Base-by-base conservation (phyloP, 2,113 vertebrate species). In the Chelonoidis abingdonii region DNA sequence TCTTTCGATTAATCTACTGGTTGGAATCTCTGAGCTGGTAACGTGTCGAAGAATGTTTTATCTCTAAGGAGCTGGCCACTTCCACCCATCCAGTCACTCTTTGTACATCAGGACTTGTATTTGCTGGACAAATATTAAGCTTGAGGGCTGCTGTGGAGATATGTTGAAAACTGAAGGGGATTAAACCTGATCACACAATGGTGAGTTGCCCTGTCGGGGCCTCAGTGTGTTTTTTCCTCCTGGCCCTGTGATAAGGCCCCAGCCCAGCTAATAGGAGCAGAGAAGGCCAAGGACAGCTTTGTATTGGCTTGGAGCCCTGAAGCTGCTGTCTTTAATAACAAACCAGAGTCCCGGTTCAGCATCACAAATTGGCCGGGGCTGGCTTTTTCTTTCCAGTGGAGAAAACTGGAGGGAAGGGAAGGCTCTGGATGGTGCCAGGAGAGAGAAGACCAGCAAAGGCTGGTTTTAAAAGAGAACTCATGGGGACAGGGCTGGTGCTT, bases 101-200 rank as follows among this genome's bases (percentile, higher is more conserved):
- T 93, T 78, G n/a, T 81, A 44, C 52, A 35, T 38, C 47, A 57
- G 56, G 84, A 47, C 86, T 94, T 92, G 52, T 69, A 41, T 96
- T 97, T 94, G 87, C 84, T 93, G 91, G 87, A 65, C 35, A 94
- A 92, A 93, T 94, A 88, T 54, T 91, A 56, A 56, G n/a, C 90
- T 91, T 89, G 56, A 91, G 89, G 88, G 92, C 83, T 96, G 93
- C 50, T 62, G 78, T 13, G 12, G 86, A 87, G 75, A 83, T 79
- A 2, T n/a, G 22, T 86, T 84, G 81, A 2, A 44, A 79, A 89
- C 47, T 41, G 91, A 86, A 90, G 35, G 27, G 22, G 29, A 92
- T 27, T 84, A 65, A 88, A 87, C 35, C 6, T 4, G 50, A 14
- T 8, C 10, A n/a, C 35, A 19, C 75, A 80, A n/a, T 8, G 2